A percentile compares a stretch with the other conserved stretches of the same genome.
Conservation (phyloP, 2,888 invertebrate genomes). For the Rhogogaster chlorosoma region DNA sequence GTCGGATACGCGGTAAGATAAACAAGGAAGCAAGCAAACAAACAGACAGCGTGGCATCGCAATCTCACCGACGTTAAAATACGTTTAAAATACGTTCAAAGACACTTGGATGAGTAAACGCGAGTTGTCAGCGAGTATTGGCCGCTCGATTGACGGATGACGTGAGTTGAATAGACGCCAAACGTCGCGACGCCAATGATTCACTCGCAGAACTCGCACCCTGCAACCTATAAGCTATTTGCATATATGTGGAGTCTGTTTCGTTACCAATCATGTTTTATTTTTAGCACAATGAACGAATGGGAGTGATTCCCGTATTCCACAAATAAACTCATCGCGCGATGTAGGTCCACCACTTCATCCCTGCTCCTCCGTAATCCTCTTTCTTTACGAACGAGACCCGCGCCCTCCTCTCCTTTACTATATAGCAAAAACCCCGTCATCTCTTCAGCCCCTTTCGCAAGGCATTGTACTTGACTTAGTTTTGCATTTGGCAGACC, state of each 20-base stretch:
- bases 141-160: slow-evolving; percentile 43
- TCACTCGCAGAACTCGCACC: slow-evolving; percentile 35
- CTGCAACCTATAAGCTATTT: not conserved
- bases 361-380: not conserved
- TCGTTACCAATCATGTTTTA: slow-evolving; percentile 39
- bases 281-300: slow-evolving; percentile 28
- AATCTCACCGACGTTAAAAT: slow-evolving; percentile 6
- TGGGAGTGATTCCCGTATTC: slow-evolving; percentile 34
- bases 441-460: slow-evolving; percentile 42
- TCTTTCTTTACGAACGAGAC: not conserved
- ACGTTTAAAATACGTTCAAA: slow-evolving; percentile 33
- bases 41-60: slow-evolving; percentile 48
- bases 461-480: slow-evolving; percentile 49
- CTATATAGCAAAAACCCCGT: slow-evolving; percentile 6
- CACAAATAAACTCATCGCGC: slow-evolving; percentile 32
- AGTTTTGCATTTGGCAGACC: slow-evolving; percentile 45
- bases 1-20: slow-evolving; percentile 6
- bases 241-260: slow-evolving; percentile 21
- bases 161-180: slow-evolving; percentile 32
- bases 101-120: slow-evolving; percentile 37
- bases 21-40: slow-evolving; percentile 29
- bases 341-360: not conserved
- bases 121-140: slow-evolving; percentile 28
- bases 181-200: slow-evolving; percentile 40
- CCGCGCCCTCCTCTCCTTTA: not conserved